Conservation (phyloP, 2,113 vertebrate genomes). For the Cervus canadensis region DNA sequence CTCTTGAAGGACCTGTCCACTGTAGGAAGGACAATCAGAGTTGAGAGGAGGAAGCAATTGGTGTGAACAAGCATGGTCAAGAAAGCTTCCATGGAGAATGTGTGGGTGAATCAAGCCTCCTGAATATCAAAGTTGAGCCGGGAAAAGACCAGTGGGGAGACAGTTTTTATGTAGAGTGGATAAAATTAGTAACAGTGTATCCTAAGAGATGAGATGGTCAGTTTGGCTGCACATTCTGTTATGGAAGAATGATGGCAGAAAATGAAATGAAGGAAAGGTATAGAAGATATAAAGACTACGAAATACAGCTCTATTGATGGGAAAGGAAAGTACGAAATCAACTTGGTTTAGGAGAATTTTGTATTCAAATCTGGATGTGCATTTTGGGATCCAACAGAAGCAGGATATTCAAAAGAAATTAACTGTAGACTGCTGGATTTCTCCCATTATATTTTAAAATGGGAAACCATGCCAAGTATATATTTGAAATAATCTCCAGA, state of each 20-base stretch:
- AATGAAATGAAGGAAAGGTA: neutral
- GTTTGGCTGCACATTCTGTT: neutral
- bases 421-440: neutral
- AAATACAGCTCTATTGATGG: neutral
- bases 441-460: neutral
- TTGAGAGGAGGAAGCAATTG: neutral
- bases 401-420: neutral
- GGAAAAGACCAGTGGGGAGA: neutral
- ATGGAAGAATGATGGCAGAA: neutral
- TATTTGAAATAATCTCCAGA: neutral
- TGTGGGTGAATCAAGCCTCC: neutral
- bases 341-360: neutral
- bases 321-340: neutral
- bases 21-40: neutral
- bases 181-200: neutral
- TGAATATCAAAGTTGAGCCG: neutral
- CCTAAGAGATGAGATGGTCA: neutral
- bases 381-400: neutral
- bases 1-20: no score
- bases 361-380: neutral
- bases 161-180: neutral
- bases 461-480: neutral
- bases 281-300: neutral
- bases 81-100: neutral
- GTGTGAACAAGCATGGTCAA: neutral